phyloP scores from a whole-genome alignment of 1,140 invertebrate species.

The Drosophila dunni region DNA sequence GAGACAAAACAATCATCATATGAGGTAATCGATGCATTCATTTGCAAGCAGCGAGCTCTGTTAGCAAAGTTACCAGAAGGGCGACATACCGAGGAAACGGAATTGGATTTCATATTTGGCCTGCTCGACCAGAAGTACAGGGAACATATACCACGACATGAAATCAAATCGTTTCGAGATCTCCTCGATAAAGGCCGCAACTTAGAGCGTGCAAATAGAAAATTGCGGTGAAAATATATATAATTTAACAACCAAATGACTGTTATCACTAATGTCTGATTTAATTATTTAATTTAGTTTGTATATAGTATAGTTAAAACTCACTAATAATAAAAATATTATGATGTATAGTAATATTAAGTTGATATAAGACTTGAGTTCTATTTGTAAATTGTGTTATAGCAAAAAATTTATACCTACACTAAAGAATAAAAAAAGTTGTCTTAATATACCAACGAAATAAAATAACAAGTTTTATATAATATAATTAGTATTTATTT shows the following conservation, averaged over 20 bases:
- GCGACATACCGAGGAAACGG: constrained; percentile 75
- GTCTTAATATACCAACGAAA: too few species aligned
- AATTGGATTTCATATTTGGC: constrained; percentile 78
- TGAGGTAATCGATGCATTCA: constrained; percentile 68
- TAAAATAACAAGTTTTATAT: neutral
- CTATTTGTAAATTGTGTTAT: too few species aligned
- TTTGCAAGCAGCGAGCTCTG: constrained; percentile 76
- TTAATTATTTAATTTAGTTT: neutral
- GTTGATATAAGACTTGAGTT: too few species aligned
- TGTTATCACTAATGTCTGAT: neutral
- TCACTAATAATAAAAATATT: too few species aligned
- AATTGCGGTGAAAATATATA: too few species aligned
- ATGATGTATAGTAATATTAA: too few species aligned
- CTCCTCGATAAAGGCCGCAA: constrained; percentile 67
- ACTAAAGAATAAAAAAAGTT: too few species aligned
- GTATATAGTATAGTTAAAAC: too few species aligned
- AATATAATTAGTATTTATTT: neutral
- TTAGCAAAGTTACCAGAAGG: constrained; percentile 75
- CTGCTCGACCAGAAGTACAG: constrained; percentile 67
- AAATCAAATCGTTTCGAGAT: constrained; percentile 70
- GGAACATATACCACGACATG: constrained; percentile 70
- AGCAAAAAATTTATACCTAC: too few species aligned
- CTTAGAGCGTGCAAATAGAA: constrained; percentile 51
- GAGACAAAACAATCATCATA: constrained; percentile 51
- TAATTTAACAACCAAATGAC: too few species aligned